Conservation (phyloP, 2,113 vertebrate species). For the Oncorhynchus masou region DNA sequence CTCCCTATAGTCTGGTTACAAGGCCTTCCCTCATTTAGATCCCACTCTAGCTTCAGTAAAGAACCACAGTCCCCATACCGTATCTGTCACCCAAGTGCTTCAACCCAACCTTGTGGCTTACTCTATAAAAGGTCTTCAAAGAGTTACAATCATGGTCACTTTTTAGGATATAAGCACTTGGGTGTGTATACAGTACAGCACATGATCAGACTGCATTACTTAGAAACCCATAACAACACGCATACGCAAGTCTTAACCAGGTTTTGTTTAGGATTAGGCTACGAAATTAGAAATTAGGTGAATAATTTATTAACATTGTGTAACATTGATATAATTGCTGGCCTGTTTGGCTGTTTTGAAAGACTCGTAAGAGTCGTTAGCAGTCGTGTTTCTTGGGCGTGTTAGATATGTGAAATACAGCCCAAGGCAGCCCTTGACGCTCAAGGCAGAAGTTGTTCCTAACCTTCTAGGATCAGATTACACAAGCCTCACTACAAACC, state of each 20-base stretch:
- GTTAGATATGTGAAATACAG: neutral
- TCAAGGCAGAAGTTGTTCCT: no score
- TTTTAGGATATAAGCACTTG: no score
- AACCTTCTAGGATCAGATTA: neutral
- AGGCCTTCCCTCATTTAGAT: neutral
- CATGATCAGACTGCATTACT: neutral
- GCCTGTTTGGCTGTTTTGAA: constrained; percentile 12
- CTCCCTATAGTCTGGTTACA: no score
- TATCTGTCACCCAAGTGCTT: constrained; percentile 19
- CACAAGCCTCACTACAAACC: neutral
- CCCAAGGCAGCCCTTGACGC: no score
- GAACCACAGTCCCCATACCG: neutral
- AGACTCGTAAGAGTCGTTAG: neutral
- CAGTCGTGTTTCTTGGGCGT: no score
- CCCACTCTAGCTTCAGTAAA: neutral
- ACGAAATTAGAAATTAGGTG: constrained; percentile 24
- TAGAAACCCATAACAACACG: neutral
- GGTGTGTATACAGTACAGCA: neutral
- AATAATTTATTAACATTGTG: constrained; percentile 28
- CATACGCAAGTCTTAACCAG: constrained; percentile 24
- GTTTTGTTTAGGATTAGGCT: constrained; percentile 1
- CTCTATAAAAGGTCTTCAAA: neutral
- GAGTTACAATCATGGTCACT: neutral
- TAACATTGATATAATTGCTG: constrained; percentile 9
- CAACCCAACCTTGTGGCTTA: neutral